Base-by-base conservation (phyloP, 2,113 vertebrate species). In the Aspiorhynchus laticeps region DNA sequence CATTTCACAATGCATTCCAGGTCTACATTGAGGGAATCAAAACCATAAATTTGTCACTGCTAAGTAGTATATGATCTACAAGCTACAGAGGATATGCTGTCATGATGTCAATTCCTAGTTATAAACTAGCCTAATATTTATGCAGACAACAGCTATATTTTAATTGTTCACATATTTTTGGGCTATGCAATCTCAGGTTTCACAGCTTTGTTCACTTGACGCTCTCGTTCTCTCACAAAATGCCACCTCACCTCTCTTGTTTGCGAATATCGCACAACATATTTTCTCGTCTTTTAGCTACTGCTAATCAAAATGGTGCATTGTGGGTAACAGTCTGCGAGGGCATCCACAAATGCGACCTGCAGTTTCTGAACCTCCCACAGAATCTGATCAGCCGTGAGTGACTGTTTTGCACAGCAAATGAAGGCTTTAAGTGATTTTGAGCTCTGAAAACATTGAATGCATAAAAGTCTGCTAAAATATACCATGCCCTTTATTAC, bases 371-470 rank as follows among this genome's bases (percentile, higher is more conserved):
- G 33, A 80, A 63, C 79, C 10, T 63, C 56, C 24, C 79, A 61
- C 51, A 43, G 56, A 41, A 24, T 41, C 79, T 63, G 79, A 80
- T 61, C 36, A 17, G 31, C 33, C 26, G 7, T 17, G 77, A 59
- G 17, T 36, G 77, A 59, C 77, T 79, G 12, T 15, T 26, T 14
- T 56, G 17, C 28, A 79, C 31, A 36, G 28, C 28, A 56, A 36
- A 79, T 80, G 17, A 80, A 59, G 26, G 48, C 33, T 61, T 80
- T 59, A 61, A 21, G 26, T 56, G 19, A 79, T 79, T 79, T 14
- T 33, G 28, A 56, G 76, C n/a, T 73, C 69, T 73, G 69, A 36
- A 36, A 71, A 7, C 21, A 41, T 21, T n/a, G 69, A n/a, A 73
- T 14, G 36, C 24, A 41, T 11, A 11, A 12, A 5, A 41, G n/a